Percentiles rank a stretch among this genome's conserved stretches.
These are phyloP conservation scores for Dryocosmus kuriphilus DNA, from an alignment of 2,888 invertebrate species.

Conservation along the genomic window DNA sequence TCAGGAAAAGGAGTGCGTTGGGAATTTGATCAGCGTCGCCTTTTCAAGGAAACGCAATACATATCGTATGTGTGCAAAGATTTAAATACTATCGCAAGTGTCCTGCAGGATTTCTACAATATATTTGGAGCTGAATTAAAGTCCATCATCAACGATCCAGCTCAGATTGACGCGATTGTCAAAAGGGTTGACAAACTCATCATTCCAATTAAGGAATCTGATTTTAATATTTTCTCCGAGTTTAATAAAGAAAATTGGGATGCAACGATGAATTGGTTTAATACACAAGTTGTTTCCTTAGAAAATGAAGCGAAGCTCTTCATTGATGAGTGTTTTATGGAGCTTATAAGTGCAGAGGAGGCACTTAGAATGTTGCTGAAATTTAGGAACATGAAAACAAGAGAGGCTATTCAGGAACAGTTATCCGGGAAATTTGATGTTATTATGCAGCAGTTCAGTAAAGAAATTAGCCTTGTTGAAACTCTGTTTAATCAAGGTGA, in stretches of 20 bases:
- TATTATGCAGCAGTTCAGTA: constrained; percentile 90
- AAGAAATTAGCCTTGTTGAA: constrained; percentile 87
- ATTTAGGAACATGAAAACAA: constrained; percentile 88
- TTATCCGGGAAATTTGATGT: constrained; percentile 90
- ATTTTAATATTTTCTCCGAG: constrained; percentile 90
- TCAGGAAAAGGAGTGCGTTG: constrained; percentile 92
- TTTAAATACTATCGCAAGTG: constrained; percentile 87
- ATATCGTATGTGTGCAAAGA: constrained; percentile 89
- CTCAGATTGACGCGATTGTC: constrained; percentile 90
- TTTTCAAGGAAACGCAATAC: constrained; percentile 93
- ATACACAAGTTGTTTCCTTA: constrained; percentile 85
- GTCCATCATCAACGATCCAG: constrained; percentile 91
- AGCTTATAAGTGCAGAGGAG: constrained; percentile 89
- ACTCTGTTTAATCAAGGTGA: constrained; percentile 83
- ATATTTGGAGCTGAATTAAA: constrained; percentile 93
- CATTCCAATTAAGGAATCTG: constrained; percentile 84
- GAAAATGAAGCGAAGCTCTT: constrained; percentile 91
- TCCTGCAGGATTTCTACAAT: constrained; percentile 92
- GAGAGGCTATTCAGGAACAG: constrained; percentile 85
- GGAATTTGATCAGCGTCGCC: constrained; percentile 91
- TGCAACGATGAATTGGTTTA: constrained; percentile 87
- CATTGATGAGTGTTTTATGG: constrained; percentile 91
- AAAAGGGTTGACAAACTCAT: constrained; percentile 89
- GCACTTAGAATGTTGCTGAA: constrained; percentile 89
- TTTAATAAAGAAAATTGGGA: constrained; percentile 93